Conservation (phyloP, 1,140 invertebrate genomes). For the Drosophila mauritiana region DNA sequence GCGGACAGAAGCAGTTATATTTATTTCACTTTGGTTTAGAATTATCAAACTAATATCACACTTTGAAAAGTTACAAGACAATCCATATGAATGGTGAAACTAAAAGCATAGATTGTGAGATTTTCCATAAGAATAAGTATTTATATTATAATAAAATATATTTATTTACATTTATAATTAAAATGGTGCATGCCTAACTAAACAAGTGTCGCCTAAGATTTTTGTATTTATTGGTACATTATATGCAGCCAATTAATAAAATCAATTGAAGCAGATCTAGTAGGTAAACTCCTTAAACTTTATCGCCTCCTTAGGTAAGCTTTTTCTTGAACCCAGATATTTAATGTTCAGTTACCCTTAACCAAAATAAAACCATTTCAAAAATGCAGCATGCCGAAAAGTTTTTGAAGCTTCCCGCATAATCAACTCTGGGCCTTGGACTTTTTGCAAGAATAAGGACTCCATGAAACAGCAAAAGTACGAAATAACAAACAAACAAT, state of each 20-base stretch:
- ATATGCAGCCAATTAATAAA: not conserved
- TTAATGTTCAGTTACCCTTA: slow-evolving; percentile 28
- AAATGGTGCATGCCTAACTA: not conserved
- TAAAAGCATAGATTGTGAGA: not conserved
- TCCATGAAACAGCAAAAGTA: slow-evolving; percentile 64
- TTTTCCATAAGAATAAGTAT: not conserved
- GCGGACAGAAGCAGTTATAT: slow-evolving; percentile 6
- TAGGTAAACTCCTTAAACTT: not conserved
- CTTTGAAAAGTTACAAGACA: not conserved
- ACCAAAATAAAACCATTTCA: slow-evolving; percentile 31
- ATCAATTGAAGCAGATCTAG: not conserved
- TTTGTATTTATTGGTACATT: too few relatives aligned
- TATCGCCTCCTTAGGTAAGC: not conserved
- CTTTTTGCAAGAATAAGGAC: slow-evolving; percentile 21
- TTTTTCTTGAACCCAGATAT: slow-evolving; percentile 26
- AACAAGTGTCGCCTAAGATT: not conserved
- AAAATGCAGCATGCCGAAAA: slow-evolving; percentile 45
- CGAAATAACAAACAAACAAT: slow-evolving; percentile 81
- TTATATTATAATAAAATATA: too few relatives aligned
- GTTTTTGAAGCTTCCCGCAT: slow-evolving; percentile 60
- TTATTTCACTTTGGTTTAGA: not conserved
- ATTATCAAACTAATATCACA: not conserved
- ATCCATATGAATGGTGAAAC: not conserved
- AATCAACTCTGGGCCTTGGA: slow-evolving; percentile 58
- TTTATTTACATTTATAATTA: not conserved